Base-by-base conservation (phyloP, 1,140 invertebrate species). In the Atta colombica region DNA sequence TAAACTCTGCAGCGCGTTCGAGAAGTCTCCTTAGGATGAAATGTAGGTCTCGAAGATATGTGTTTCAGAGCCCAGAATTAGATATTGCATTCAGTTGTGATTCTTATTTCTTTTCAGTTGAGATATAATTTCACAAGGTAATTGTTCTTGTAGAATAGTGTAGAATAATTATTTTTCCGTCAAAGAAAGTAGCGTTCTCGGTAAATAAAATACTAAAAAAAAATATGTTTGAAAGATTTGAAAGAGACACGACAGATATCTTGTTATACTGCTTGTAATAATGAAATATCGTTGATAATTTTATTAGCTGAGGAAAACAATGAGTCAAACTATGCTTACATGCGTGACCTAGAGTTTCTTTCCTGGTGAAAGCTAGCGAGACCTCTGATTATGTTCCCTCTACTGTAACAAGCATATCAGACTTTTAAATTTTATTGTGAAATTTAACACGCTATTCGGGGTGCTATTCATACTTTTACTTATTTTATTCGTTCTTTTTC, bases 291-390 rank as follows among this genome's bases (percentile, higher is more conserved):
- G 49, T 28, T 53, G 58, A 51, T 63, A 63, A 87, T 87, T 89
- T 82, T 58, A 58, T 77, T 86, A 55, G 39, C 35, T 10, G 35
- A 80, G 63, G 88, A 88, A 87, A 93, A 75, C 66, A 88, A 86
- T 92, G 92, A 94, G 93, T 93, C 90, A 88, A 90, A 88, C 85
- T 82, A 93, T 92, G 92, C 86, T 94, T 91, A 89, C 77, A 94
- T 92, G 93, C 93, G 90, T 94, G 93, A 93, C 93, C 91, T 85
- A 92, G 91, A 93, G 91, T 94, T 95, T 95, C 94, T 94, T 95
- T 94, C 92, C 93, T 94, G 91, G 94, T 94, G 94, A 95, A 95
- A 95, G 94, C 92, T 90, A 86, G 78, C 84, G 72, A 88, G 66
- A 84, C 74, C 80, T 77, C 58, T 87, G 91, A 93, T 93, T 93